Conservation (phyloP, 2,888 invertebrate species). For the Pollenia angustigena region DNA sequence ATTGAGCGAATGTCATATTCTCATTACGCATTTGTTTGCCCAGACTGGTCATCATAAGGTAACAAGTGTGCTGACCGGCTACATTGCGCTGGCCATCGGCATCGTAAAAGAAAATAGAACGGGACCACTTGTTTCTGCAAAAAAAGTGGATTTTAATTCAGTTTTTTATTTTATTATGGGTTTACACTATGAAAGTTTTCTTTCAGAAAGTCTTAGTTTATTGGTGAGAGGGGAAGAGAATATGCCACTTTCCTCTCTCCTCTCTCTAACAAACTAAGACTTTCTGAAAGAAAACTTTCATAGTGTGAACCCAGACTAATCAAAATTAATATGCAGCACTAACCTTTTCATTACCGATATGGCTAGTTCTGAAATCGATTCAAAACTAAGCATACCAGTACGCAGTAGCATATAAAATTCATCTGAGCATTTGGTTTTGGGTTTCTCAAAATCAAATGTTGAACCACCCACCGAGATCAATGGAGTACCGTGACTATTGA, state of each 20-base stretch:
- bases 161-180: neutral
- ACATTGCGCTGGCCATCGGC: constrained; percentile 88
- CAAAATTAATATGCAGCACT: constrained; percentile 58
- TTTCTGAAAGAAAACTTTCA: no score
- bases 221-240: no score
- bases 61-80: constrained; percentile 90
- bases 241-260: no score
- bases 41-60: constrained; percentile 90
- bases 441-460: constrained; percentile 90
- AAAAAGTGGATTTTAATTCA: neutral
- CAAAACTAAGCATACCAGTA: constrained; percentile 89
- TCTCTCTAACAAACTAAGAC: no score
- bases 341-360: constrained; percentile 89
- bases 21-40: constrained; percentile 86
- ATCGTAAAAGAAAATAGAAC: constrained; percentile 90
- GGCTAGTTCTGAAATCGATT: constrained; percentile 89
- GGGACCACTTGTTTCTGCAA: constrained; percentile 89
- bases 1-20: constrained; percentile 83
- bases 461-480: constrained; percentile 92
- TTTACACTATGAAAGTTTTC: no score
- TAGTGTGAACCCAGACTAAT: no score
- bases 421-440: constrained; percentile 88
- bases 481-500: constrained; percentile 89
- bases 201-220: no score
- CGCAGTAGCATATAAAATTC: constrained; percentile 93